These are phyloP conservation scores for Drosophila pachea DNA, from an alignment of 1,140 invertebrate species.

Conservation along the genomic window DNA sequence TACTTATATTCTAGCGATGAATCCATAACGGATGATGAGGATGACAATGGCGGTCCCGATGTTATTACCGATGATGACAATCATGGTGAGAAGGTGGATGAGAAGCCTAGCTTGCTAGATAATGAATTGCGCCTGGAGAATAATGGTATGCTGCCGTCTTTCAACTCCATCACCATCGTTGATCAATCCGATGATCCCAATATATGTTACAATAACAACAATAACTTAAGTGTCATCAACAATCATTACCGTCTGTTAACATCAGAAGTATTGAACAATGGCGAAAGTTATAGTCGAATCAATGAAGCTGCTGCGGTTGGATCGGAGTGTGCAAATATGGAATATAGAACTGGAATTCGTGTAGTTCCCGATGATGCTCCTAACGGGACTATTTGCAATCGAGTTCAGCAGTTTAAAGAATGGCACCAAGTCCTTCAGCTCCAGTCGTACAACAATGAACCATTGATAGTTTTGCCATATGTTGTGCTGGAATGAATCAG, in stretches of 20 bases:
- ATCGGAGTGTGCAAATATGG: constrained; percentile 21
- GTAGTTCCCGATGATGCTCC: constrained; percentile 20
- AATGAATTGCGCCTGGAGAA: constrained; percentile 45
- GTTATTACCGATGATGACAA: constrained; percentile 12
- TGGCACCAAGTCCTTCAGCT: constrained; percentile 89
- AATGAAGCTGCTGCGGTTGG: too few relatives aligned
- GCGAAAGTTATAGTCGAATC: background rate
- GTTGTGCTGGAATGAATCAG: constrained; percentile 87
- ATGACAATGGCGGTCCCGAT: constrained; percentile 9
- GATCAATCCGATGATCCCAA: constrained; percentile 52
- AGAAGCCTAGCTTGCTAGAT: constrained; percentile 9
- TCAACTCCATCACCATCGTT: constrained; percentile 42
- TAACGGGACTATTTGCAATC: background rate
- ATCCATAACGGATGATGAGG: background rate
- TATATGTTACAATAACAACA: constrained; percentile 57
- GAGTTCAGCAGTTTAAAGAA: constrained; percentile 83
- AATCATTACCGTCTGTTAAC: background rate
- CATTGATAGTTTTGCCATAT: constrained; percentile 93
- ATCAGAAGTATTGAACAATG: background rate
- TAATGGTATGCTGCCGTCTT: constrained; percentile 62
- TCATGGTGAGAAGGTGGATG: constrained; percentile 4
- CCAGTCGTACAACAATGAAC: constrained; percentile 85
- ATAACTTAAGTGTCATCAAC: constrained; percentile 31
- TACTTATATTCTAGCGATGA: constrained; percentile 28
- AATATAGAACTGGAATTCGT: constrained; percentile 60